Evolutionary conservation across 2,888 invertebrate species (phyloP).

Genomic region (Yponomeuta evonymella): DNA sequence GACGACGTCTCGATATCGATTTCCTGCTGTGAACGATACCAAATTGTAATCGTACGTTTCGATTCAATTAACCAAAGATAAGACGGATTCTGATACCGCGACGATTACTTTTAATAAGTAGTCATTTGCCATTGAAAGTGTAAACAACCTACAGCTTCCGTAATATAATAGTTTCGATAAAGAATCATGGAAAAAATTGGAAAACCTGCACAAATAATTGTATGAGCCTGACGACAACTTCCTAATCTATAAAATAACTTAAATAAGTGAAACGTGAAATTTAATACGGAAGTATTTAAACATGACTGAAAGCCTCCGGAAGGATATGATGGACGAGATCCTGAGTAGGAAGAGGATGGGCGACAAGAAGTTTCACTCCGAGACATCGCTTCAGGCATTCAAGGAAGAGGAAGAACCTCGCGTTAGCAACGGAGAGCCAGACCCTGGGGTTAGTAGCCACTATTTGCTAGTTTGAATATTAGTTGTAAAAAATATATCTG

Average conservation of each 20-base stretch:
- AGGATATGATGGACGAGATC: slow-evolving; percentile 40
- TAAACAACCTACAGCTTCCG: slow-evolving; percentile 27
- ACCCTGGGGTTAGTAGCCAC: slow-evolving; percentile 53
- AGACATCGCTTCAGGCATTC: slow-evolving; percentile 56
- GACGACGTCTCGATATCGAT: too few species aligned
- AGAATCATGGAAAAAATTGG: neutral
- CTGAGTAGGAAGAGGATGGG: slow-evolving; percentile 51
- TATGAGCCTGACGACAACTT: neutral
- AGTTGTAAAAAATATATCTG: neutral
- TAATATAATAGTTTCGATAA: slow-evolving; percentile 6
- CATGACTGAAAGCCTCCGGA: slow-evolving; percentile 12
- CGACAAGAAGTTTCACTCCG: slow-evolving; percentile 63
- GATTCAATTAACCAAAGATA: neutral
- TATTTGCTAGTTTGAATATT: neutral
- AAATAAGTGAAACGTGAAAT: neutral
- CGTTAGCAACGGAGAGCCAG: slow-evolving; percentile 27
- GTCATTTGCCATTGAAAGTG: slow-evolving; percentile 60
- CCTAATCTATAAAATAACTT: neutral
- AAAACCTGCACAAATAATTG: neutral
- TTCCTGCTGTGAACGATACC: neutral
- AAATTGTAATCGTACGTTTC: neutral
- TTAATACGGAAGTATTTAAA: neutral
- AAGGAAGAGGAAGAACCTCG: slow-evolving; percentile 38
- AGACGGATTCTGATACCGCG: slow-evolving; percentile 14
- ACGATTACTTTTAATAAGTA: slow-evolving; percentile 30